Base-by-base conservation (phyloP, 2,113 vertebrate species). In the Antechinus flavipes region DNA sequence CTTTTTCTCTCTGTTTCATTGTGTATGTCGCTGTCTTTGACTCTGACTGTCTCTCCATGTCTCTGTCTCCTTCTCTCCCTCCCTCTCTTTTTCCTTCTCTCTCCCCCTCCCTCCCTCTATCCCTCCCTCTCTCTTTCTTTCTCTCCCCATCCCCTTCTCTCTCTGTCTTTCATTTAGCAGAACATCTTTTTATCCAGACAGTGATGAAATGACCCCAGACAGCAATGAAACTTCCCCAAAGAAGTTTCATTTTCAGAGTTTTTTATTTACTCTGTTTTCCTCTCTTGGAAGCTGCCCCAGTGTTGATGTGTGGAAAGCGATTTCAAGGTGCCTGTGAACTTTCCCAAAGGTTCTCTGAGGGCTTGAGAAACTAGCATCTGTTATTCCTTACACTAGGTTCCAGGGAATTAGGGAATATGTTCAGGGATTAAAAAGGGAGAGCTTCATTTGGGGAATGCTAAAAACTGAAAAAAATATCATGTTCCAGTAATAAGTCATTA, bases 71-170 rank as follows among this genome's bases (percentile, higher is more conserved):
- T 16, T n/a, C 8, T 2, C 26, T 58, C 30, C 23, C 30, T 11
- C 5, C 19, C 35, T 5, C 16, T 2, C 35, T n/a, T n/a, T 0
- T 76, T 3, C n/a, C 6, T 2, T 35, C 27, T 35, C 61, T 19
- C 26, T 27, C 2, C 10, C 8, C 2, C 26, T 58, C 30, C 23
- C 30, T 11, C 2, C 7, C 35, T 5, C 16, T 2, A 14, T n/a
- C 16, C n/a, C 0, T 1, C 11, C 3, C 35, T 19, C 4, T 76
- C 0, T n/a, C 68, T 76, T 0, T 76, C 35, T n/a, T 6, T n/a
- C 2, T 42, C 6, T 76, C 16, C 22, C 14, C 22, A 5, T 42
- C 5, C n/a, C 2, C n/a, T 19, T 84, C 16, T 42, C 19, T 42
- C 19, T 8, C 2, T 58, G 25, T 58, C 25, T 58, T 19, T 42